Evolutionary conservation across 1,140 invertebrate species (phyloP), one percentile per base, ranked within the genome.

Genomic region (Saxidomus purpurata): DNA sequence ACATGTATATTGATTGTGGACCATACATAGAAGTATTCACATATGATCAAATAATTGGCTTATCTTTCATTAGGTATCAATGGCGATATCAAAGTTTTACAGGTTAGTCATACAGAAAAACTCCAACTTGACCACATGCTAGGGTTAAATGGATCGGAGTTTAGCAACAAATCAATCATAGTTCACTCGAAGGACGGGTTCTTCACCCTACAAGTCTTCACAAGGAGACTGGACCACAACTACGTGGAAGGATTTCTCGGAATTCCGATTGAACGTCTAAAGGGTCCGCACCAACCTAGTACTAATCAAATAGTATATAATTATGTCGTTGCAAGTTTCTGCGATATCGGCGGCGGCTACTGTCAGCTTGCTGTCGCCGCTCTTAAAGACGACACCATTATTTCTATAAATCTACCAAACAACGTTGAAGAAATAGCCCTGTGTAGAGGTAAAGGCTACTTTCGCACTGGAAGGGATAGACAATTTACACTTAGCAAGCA

Each of bases 331-430:
- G 40, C 76, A 11, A 88, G 76, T 9, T 88, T 88, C 47, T 88
- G 86, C 67, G 86, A 47, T 22, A 79, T 49, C 25, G 63, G 76
- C n/a, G n/a, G n/a, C 49, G 86, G 86, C 13, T 80, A 63, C 40
- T 88, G 86, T 38, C 86, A 88, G 47, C 9, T 88, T 6, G 36
- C 86, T 25, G 77, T 88, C 17, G 76, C 86, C 13, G 86, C 86
- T 19, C 13, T 38, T 2, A 38, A 80, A 17, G 61, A 88, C 43
- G 52, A 88, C 22, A 88, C 86, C 3, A 28, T 19, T 0, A n/a
- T 88, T 22, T 77, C 40, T 0, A 69, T 88, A 1, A 63, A 31
- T 15, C 11, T 88, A 13, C 86, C 86, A 15, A 19, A 19, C n/a
- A 28, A 55, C 36, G 76, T 81, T 9, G 40, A 67, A 15, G n/a